Evolutionary conservation across 2,888 invertebrate genomes (phyloP).

Genomic region (Gnatocerus cornutus): DNA sequence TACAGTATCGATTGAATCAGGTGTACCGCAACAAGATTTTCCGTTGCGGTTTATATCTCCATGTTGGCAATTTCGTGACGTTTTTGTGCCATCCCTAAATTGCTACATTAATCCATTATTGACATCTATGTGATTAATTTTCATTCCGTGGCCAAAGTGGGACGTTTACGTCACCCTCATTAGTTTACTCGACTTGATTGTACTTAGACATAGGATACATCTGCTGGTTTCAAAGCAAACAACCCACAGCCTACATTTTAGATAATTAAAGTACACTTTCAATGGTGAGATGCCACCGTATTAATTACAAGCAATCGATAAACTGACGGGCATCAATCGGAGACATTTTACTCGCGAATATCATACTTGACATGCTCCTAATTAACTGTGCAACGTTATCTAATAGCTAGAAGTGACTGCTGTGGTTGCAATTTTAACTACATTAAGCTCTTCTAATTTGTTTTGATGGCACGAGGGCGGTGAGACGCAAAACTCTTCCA

Average conservation of each 20-base stretch:
- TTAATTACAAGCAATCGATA: conserved; percentile 12
- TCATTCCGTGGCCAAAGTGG: conserved; percentile 24
- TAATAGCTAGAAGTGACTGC: background rate
- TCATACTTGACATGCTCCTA: background rate
- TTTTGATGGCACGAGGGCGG: too few species aligned
- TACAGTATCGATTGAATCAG: conserved; percentile 18
- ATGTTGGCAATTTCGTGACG: conserved; percentile 1
- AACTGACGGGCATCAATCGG: background rate
- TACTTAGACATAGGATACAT: conserved; percentile 21
- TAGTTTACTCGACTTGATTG: conserved; percentile 35
- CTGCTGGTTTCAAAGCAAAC: conserved; percentile 34
- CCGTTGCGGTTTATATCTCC: background rate
- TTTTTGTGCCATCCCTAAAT: conserved; percentile 22
- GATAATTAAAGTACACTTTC: conserved; percentile 24
- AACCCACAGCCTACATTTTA: conserved; percentile 14
- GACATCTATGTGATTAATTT: conserved; percentile 38
- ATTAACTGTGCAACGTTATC: background rate
- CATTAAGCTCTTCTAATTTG: background rate
- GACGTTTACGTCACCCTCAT: conserved; percentile 41
- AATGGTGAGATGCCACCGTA: conserved; percentile 18
- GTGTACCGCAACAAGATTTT: conserved; percentile 12
- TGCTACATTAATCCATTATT: conserved; percentile 33
- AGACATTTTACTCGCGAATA: background rate
- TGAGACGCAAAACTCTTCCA: too few species aligned
- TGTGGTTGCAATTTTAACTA: background rate